Evolutionary conservation across 2,888 invertebrate genomes (phyloP).

Genomic region (Xanthorhoe spadicearia): DNA sequence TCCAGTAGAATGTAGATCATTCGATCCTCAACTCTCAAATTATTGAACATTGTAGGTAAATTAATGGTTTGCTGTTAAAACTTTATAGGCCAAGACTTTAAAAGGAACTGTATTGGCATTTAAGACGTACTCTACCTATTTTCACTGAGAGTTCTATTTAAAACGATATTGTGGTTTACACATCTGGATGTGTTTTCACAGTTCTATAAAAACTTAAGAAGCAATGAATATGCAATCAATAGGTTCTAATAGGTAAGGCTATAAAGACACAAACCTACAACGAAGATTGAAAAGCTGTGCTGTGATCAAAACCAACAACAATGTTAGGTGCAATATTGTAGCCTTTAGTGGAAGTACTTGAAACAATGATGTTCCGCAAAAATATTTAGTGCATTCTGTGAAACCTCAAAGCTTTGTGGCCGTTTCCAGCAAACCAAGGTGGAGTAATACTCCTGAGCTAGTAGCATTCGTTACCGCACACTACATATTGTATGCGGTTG

Average conservation of each 20-base stretch:
- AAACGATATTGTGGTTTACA: too few species aligned
- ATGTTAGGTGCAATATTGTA: slow-evolving; percentile 11
- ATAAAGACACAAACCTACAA: background rate
- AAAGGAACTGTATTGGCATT: too few species aligned
- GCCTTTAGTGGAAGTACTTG: slow-evolving; percentile 12
- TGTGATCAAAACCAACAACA: background rate
- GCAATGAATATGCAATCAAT: too few species aligned
- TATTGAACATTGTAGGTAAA: too few species aligned
- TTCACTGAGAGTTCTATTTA: too few species aligned
- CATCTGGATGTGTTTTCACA: too few species aligned
- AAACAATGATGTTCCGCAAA: slow-evolving; percentile 20
- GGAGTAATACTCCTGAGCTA: slow-evolving; percentile 49
- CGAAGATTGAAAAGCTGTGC: background rate
- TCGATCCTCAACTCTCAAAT: too few species aligned
- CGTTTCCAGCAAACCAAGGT: slow-evolving; percentile 51
- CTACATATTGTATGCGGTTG: slow-evolving; percentile 80
- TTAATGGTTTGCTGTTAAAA: too few species aligned
- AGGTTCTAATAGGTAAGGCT: background rate
- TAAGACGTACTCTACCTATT: too few species aligned
- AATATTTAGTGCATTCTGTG: slow-evolving; percentile 28
- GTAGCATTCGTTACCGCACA: slow-evolving; percentile 75
- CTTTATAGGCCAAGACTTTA: too few species aligned
- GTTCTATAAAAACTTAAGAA: too few species aligned
- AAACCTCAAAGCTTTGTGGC: slow-evolving; percentile 30
- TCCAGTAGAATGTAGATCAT: too few species aligned